phyloP scores from a whole-genome alignment of 1,140 invertebrate genomes.

The Cydia strobilella region DNA sequence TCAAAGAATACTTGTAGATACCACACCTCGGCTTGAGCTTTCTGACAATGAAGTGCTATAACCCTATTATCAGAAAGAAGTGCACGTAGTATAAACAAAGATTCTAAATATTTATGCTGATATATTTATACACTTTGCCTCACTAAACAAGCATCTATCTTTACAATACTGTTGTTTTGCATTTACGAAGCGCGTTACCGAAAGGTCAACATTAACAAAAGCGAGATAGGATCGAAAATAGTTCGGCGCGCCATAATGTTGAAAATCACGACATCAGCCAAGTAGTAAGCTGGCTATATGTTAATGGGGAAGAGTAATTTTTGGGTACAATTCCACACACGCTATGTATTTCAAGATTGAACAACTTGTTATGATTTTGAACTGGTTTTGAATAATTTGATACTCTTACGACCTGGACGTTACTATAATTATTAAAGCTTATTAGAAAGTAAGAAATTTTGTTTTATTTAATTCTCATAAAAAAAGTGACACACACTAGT shows the following conservation, averaged over 20 bases:
- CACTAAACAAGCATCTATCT: conserved; percentile 17
- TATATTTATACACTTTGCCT: neutral
- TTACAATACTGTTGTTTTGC: neutral
- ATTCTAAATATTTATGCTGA: neutral
- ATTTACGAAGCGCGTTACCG: neutral
- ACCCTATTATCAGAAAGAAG: too few species aligned
- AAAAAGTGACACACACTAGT: too few species aligned
- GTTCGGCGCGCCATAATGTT: neutral
- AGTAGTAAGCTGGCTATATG: conserved; percentile 1
- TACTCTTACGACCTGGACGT: too few species aligned
- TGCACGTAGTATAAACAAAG: too few species aligned
- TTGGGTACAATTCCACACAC: neutral
- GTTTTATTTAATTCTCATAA: too few species aligned
- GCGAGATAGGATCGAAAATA: neutral
- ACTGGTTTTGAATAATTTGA: too few species aligned
- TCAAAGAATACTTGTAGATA: too few species aligned
- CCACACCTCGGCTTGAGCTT: too few species aligned
- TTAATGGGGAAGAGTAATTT: conserved; percentile 5
- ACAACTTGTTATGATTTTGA: too few species aligned
- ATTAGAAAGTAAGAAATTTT: too few species aligned
- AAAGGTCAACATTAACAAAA: neutral
- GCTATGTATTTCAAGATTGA: neutral
- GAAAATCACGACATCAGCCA: conserved; percentile 15
- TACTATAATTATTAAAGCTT: too few species aligned
- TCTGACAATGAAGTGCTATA: too few species aligned